Conservation (phyloP, 37 sponge, comb jelly and placozoan genomes). For the Amphimedon queenslandica region DNA sequence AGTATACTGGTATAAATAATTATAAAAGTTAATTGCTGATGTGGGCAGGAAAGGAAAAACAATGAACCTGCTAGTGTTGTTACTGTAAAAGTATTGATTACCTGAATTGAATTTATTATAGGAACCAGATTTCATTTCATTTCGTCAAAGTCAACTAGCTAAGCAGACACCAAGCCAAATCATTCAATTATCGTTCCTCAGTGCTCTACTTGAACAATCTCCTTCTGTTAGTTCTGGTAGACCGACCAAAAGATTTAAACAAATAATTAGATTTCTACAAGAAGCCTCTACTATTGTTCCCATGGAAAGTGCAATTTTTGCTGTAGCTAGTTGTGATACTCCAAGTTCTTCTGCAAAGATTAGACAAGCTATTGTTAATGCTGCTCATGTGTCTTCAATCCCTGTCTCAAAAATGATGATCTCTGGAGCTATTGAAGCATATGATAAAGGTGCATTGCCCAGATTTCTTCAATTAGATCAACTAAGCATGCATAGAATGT, state of each 20-base stretch:
- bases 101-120: too few species aligned
- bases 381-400: background rate
- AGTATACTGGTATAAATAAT: too few species aligned
- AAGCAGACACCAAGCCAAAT: slow-evolving; percentile 16
- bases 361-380: slow-evolving; percentile 35
- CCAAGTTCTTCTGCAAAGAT: slow-evolving; percentile 1
- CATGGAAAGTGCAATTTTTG: slow-evolving; percentile 9
- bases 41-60: too few species aligned
- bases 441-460: too few species aligned
- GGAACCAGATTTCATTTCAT: slow-evolving; percentile 1
- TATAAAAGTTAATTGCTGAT: too few species aligned
- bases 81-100: too few species aligned
- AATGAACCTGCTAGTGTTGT: too few species aligned
- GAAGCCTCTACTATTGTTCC: slow-evolving; percentile 11
- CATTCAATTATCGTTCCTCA: slow-evolving; percentile 3
- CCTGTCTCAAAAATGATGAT: slow-evolving; percentile 8
- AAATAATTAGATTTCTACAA: slow-evolving; percentile 3
- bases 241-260: background rate
- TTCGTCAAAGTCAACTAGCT: slow-evolving; percentile 8
- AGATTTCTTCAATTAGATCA: too few species aligned
- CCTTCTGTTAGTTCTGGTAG: background rate
- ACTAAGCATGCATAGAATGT: background rate
- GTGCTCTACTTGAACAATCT: slow-evolving; percentile 5
- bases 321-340: background rate
- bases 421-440: background rate